Evolutionary conservation across 2,797 vertebrate genomes (phyloP).

Genomic region (Melanotaenia maccullochi): DNA sequence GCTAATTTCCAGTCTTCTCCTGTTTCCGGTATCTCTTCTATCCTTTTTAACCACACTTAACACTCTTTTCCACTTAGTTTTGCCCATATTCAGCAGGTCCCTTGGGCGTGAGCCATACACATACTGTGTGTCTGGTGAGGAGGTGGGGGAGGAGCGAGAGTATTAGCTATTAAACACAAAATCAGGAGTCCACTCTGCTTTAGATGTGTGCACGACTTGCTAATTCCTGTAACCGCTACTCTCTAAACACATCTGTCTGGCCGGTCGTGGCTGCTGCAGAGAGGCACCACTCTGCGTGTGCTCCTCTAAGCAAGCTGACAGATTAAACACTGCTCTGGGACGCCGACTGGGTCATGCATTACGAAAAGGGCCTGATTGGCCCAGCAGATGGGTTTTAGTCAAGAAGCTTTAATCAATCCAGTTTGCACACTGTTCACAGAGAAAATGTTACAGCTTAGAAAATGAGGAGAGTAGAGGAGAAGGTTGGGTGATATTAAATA

Average conservation of each 20-base stretch:
- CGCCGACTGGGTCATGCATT: conserved; percentile 45
- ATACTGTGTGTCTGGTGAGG: conserved; percentile 24
- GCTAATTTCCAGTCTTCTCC: conserved; percentile 43
- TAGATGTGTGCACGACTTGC: conserved; percentile 40
- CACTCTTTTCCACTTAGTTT: conserved; percentile 70
- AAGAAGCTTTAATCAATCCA: conserved; percentile 65
- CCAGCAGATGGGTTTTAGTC: conserved; percentile 57
- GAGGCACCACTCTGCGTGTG: conserved; percentile 35
- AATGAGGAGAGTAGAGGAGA: conserved; percentile 16
- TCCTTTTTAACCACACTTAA: conserved; percentile 72
- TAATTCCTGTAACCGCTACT: conserved; percentile 62
- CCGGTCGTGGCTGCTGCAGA: conserved; percentile 18
- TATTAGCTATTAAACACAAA: conserved; percentile 57
- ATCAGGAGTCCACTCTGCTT: conserved; percentile 51
- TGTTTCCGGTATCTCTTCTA: conserved; percentile 36
- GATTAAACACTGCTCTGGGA: conserved; percentile 69
- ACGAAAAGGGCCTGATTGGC: conserved; percentile 50
- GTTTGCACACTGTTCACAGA: conserved; percentile 50
- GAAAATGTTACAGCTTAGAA: conserved; percentile 22
- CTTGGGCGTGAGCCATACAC: conserved; percentile 26
- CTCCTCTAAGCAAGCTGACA: conserved; percentile 52
- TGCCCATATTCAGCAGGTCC: conserved; percentile 49
- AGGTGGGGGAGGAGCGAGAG: conserved; percentile 9
- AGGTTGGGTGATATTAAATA: conserved; percentile 54
- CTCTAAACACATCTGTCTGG: conserved; percentile 32